Evolutionary conservation across 1,140 invertebrate species (phyloP), one percentile per base, ranked within the genome.

Genomic region (Drosophila micromelanica): DNA sequence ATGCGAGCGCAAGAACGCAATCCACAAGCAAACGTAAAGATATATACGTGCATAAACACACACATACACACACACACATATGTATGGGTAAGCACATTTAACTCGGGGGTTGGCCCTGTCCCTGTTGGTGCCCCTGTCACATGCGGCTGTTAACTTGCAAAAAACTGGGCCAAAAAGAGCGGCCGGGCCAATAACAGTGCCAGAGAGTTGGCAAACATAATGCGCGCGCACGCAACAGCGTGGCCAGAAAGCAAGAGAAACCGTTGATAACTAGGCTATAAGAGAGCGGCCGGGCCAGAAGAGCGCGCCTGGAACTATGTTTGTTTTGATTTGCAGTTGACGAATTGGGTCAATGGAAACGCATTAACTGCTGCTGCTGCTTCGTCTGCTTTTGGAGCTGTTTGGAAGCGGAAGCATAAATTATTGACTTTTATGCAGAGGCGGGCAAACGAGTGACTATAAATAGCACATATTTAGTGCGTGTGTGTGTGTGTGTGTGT

Each of bases 341-440:
- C 9, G 48, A 82, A 73, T 69, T 87, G 65, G 82, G 82, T 87
- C 84, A 87, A 40, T 87, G 82, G 84, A 87, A 87, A 61, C 27
- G 27, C 64, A 76, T 60, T 76, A 78, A 73, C 42, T 52, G 46
- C 30, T n/a, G 32, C 27, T 15, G 20, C 55, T 43, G 27, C 1
- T 23, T 23, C 20, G 20, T 23, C 55, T 56, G 12, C 55, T 43
- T 13, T n/a, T 43, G 20, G 32, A 12, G 32, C 20, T 68, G 20
- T 27, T 42, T 63, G 62, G 65, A 77, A 55, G 73, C 63, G 64
- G 57, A 65, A 71, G 77, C 81, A 80, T 86, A 78, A 86, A 77
- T 86, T 86, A 86, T 87, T 87, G 82, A 81, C 82, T 76, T 68
- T 57, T 48, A 13, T 52, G 40, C 23, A 57, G 52, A 57, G 49